Evolutionary conservation across 2,113 vertebrate genomes (phyloP), one percentile per base, ranked within the genome.

Genomic region (Telmatochromis sp.): DNA sequence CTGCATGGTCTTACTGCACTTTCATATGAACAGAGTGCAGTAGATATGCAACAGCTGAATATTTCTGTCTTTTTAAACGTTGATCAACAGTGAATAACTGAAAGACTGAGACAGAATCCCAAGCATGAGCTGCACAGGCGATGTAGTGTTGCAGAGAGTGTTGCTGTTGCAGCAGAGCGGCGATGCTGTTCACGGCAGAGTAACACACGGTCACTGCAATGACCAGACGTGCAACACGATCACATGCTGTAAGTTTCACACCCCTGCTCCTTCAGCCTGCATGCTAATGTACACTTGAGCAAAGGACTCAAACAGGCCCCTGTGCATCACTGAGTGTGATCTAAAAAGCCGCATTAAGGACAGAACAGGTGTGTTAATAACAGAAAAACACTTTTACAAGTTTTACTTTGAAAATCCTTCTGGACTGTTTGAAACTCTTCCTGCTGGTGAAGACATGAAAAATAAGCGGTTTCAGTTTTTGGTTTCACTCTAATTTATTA

Each of bases 211-310:
- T 26, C 65, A 42, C 35, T 70, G 65, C 37, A 42, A 15, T 4
- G n/a, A 70, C 0, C n/a, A 14, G 1, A 70, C 0, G 7, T 23
- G 35, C 35, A 70, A 26, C 65, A 42, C 7, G 1, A 70, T 9
- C 37, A 70, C 21, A 21, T 2, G 65, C 21, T 73, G 37, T 45
- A 73, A 73, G 13, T 9, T 45, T 73, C 13, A 6, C 0, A 15
- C 65, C 65, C n/a, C 21, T 40, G n/a, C 13, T 26, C 37, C 37
- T 45, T 42, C 37, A 26, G 13, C 14, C 21, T 73, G 65, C 37
- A 45, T 10, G 37, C 35, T 70, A 23, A 45, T 9, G 37, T 45
- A n/a, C 3, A 40, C 33, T 68, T 9, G 37, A 12, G 5, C 12
- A 42, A 42, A 42, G 57, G 26, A 60, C 68, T 23, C 37, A 26